Evolutionary conservation across 2,888 invertebrate species (phyloP).

Genomic region (Ennomos quercinarius): DNA sequence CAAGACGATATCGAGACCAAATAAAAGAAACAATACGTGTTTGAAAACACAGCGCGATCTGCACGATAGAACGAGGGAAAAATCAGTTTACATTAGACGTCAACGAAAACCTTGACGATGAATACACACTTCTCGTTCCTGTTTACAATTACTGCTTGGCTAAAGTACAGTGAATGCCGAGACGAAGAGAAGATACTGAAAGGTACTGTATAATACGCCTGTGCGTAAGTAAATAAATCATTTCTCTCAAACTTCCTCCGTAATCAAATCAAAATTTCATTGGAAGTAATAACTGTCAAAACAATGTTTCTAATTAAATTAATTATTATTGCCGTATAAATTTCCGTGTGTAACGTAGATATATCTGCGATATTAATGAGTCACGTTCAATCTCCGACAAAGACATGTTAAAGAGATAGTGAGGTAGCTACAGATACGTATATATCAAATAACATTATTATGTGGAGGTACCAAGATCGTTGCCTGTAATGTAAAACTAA

Average conservation of each 20-base stretch:
- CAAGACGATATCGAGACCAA: conserved; percentile 10
- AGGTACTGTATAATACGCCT: conserved; percentile 54
- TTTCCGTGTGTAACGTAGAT: not conserved
- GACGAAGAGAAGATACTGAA: conserved; percentile 80
- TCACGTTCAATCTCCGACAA: too few species aligned
- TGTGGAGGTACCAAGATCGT: not conserved
- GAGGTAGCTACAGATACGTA: too few species aligned
- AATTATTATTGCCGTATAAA: conserved; percentile 18
- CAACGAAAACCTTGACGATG: conserved; percentile 49
- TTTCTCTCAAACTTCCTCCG: conserved; percentile 25
- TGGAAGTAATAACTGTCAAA: conserved; percentile 27
- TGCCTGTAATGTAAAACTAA: not conserved
- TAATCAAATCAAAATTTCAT: conserved; percentile 24
- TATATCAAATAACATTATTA: too few species aligned
- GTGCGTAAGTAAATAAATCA: conserved; percentile 26
- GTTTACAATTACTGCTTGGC: conserved; percentile 43
- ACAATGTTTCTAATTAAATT: conserved; percentile 25
- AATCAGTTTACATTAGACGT: conserved; percentile 49
- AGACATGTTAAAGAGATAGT: too few species aligned
- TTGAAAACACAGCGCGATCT: conserved; percentile 45
- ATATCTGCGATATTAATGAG: too few species aligned
- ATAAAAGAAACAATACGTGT: conserved; percentile 35
- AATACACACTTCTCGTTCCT: conserved; percentile 41
- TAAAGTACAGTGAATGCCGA: conserved; percentile 54
- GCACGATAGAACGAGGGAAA: conserved; percentile 47